phyloP scores from a whole-genome alignment of 2,797 vertebrate species.

The Loriculus beryllinus region DNA sequence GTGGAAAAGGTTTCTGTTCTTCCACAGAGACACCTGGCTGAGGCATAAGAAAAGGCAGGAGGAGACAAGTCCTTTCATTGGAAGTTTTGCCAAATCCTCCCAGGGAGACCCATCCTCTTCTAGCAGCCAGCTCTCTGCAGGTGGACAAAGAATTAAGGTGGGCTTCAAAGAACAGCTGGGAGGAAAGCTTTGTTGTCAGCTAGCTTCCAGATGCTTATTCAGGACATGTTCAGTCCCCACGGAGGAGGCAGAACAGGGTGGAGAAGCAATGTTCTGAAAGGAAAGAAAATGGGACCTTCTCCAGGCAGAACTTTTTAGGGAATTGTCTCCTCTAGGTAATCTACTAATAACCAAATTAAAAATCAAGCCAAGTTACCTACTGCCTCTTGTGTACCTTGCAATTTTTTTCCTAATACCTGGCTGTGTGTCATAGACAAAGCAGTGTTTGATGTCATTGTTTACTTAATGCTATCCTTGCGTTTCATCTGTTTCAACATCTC shows the following conservation, averaged over 20 bases:
- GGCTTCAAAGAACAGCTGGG: constrained; percentile 4
- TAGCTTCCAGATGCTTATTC: background rate
- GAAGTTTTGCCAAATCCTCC: background rate
- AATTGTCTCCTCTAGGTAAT: background rate
- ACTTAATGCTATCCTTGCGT: background rate
- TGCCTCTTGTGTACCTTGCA: background rate
- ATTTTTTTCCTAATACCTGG: background rate
- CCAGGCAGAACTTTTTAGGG: background rate
- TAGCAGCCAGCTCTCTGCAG: background rate
- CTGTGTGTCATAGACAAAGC: background rate
- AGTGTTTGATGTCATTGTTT: background rate
- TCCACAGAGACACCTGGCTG: background rate
- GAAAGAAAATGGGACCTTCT: background rate
- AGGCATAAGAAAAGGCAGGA: background rate
- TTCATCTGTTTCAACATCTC: constrained; percentile 38
- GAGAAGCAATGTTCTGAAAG: background rate
- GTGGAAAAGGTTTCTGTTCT: background rate
- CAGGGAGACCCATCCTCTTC: background rate
- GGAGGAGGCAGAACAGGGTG: background rate
- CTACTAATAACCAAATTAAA: background rate
- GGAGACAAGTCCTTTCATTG: background rate
- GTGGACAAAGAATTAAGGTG: constrained; percentile 26
- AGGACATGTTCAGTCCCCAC: rapidly evolving
- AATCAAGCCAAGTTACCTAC: background rate
- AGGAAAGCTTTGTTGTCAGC: background rate